Conservation (phyloP, 2,797 vertebrate species). For the Cyprinella venusta region DNA sequence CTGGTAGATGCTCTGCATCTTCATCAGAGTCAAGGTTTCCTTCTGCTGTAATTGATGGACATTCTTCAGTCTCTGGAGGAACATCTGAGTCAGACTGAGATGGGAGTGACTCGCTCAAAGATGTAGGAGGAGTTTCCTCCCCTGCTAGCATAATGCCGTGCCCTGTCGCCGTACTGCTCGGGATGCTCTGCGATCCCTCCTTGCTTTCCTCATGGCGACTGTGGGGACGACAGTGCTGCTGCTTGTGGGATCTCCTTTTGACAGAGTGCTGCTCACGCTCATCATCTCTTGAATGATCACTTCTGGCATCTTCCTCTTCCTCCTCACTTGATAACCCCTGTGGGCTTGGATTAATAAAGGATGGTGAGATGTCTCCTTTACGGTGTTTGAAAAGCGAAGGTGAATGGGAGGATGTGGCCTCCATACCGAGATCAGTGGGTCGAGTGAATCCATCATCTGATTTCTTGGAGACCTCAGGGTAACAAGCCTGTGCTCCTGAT, state of each 20-base stretch:
- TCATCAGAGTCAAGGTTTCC: slow-evolving; percentile 97
- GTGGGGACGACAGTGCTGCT: slow-evolving; percentile 70
- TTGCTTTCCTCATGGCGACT: slow-evolving; percentile 68
- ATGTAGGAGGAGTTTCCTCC: slow-evolving; percentile 96
- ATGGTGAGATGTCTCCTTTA: slow-evolving; percentile 91
- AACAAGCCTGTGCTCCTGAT: slow-evolving; percentile 67
- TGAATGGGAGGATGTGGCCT: slow-evolving; percentile 74
- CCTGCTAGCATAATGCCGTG: slow-evolving; percentile 75
- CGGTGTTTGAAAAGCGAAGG: slow-evolving; percentile 82
- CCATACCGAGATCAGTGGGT: slow-evolving; percentile 72
- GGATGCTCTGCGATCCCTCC: slow-evolving; percentile 68
- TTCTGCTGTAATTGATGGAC: slow-evolving; percentile 96
- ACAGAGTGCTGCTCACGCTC: slow-evolving; percentile 79
- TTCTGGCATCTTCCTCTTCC: slow-evolving; percentile 79
- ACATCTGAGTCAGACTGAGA: slow-evolving; percentile 98
- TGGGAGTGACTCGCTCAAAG: slow-evolving; percentile 91
- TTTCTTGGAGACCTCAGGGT: slow-evolving; percentile 61
- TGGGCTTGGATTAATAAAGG: slow-evolving; percentile 93
- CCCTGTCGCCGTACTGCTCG: slow-evolving; percentile 72
- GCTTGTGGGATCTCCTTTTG: slow-evolving; percentile 82
- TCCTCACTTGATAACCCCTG: slow-evolving; percentile 86
- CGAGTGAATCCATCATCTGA: slow-evolving; percentile 61
- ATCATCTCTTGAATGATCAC: slow-evolving; percentile 72
- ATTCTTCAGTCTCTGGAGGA: slow-evolving; percentile 96
- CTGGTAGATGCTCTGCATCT: slow-evolving; percentile 94